phyloP scores from a whole-genome alignment of 2,797 vertebrate genomes.

The Hippopotamyrus pictus region DNA sequence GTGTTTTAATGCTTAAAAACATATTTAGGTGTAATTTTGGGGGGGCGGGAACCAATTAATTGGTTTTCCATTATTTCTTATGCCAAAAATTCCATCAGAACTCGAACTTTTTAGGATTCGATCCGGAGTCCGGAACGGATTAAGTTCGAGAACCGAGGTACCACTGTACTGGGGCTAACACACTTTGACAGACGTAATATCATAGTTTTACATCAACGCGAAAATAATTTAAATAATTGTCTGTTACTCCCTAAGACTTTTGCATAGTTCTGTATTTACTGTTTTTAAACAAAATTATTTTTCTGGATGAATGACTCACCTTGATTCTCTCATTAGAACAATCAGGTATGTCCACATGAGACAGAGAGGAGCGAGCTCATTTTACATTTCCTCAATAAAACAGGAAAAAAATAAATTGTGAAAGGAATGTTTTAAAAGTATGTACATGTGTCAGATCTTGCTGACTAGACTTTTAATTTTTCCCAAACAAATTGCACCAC shows the following conservation, averaged over 20 bases:
- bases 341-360: not conserved
- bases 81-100: too few species aligned
- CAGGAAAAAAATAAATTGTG: not conserved
- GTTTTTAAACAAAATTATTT: not conserved
- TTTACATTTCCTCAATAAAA: not conserved
- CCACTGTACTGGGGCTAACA: not conserved
- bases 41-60: too few species aligned
- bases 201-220: not conserved
- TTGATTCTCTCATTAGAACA: not conserved
- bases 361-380: not conserved
- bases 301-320: not conserved
- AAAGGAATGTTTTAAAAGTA: not conserved
- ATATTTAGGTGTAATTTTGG: too few species aligned
- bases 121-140: too few species aligned
- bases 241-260: not conserved
- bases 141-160: too few species aligned
- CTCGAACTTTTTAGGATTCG: too few species aligned
- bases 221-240: not conserved
- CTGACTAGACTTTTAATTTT: not conserved
- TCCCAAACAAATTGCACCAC: not conserved
- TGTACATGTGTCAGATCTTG: not conserved
- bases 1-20: too few species aligned
- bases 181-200: not conserved
- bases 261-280: not conserved
- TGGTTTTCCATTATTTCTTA: too few species aligned